Evolutionary conservation across 23 tunicate genomes (phyloP).

Genomic region (Ascidia mentula): DNA sequence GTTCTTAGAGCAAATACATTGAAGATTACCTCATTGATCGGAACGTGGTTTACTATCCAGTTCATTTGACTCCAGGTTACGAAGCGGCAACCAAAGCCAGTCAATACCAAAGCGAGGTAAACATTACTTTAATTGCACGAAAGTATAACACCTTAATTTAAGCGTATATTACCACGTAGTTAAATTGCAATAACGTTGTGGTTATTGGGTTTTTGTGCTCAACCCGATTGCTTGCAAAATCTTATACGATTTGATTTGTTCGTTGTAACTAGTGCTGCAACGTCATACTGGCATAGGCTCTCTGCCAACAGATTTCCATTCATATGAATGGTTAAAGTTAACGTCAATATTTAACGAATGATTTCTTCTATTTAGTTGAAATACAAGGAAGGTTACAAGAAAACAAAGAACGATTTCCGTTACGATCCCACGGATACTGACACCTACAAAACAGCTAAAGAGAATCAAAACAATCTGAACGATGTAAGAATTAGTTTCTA

Average conservation of each 20-base stretch:
- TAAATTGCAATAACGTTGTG: too few relatives aligned
- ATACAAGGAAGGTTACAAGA: conserved; percentile 66
- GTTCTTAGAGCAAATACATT: conserved; percentile 65
- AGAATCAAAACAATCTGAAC: conserved; percentile 26
- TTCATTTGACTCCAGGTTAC: conserved; percentile 93
- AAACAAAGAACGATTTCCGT: conserved; percentile 33
- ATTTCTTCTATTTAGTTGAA: conserved; percentile 29
- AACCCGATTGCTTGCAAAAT: too few relatives aligned
- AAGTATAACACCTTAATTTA: too few relatives aligned
- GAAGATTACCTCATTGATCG: conserved; percentile 89
- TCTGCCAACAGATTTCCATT: too few relatives aligned
- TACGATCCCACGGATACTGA: conserved; percentile 73
- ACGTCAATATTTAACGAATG: too few relatives aligned
- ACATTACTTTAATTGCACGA: background rate
- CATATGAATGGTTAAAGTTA: too few relatives aligned
- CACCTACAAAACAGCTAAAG: conserved; percentile 50
- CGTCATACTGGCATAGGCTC: too few relatives aligned
- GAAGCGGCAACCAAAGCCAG: conserved; percentile 77
- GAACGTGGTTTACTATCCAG: conserved; percentile 87
- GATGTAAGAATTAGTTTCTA: conserved; percentile 34
- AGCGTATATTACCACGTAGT: too few relatives aligned
- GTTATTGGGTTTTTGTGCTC: too few relatives aligned
- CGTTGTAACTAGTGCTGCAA: too few relatives aligned
- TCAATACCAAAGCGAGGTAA: conserved; percentile 84
- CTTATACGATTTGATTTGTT: too few relatives aligned